Percentiles rank a stretch among this genome's conserved stretches.
Conservation (phyloP, 2,888 invertebrate genomes). For the Xestobium rufovillosum region DNA sequence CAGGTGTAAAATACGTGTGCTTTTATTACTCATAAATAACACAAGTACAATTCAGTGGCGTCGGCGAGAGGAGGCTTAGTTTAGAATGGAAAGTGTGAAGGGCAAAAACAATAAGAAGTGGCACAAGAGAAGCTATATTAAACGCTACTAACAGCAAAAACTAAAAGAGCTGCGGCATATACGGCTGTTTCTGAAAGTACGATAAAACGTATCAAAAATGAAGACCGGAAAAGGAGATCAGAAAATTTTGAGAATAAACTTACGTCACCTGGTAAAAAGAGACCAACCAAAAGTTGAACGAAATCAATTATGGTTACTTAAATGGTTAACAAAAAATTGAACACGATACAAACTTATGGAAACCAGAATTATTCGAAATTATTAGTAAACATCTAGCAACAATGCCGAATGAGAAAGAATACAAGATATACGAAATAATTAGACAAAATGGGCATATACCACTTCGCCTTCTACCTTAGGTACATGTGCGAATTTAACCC, state of each 20-base stretch:
- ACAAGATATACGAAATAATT: constrained; percentile 7
- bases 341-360: too few species aligned
- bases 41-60: too few species aligned
- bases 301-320: too few species aligned
- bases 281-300: constrained; percentile 9
- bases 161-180: constrained; percentile 5
- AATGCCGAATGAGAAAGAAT: too few species aligned
- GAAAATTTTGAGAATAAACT: constrained; percentile 8
- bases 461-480: constrained; percentile 10
- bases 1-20: too few species aligned
- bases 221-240: constrained; percentile 9
- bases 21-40: too few species aligned
- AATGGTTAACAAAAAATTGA: too few species aligned
- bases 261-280: constrained; percentile 10
- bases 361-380: too few species aligned
- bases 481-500: constrained; percentile 13
- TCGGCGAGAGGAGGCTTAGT: too few species aligned
- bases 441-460: constrained; percentile 2
- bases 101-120: constrained; percentile 7
- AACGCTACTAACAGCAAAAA: constrained; percentile 8
- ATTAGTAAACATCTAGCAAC: too few species aligned
- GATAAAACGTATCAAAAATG: constrained; percentile 6
- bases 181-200: constrained; percentile 6
- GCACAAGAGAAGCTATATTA: too few species aligned
- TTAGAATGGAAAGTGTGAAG: too few species aligned